Evolutionary conservation across 2,888 invertebrate species (phyloP).

Genomic region (Vanessa cardui): DNA sequence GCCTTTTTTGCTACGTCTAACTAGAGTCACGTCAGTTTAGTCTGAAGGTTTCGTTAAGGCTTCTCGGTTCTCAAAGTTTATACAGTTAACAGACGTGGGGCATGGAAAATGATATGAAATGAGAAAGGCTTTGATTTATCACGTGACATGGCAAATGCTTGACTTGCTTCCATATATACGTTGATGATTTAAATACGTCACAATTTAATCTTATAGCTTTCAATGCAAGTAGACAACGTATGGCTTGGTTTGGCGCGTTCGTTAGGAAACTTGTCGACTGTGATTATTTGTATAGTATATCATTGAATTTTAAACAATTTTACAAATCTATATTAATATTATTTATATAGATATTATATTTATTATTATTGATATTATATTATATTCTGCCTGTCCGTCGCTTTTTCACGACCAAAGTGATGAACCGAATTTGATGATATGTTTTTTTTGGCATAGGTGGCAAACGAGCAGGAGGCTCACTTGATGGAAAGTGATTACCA

Average conservation of each 20-base stretch:
- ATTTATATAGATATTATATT: too few species aligned
- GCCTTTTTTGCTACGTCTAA: conserved; percentile 72
- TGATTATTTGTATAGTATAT: too few species aligned
- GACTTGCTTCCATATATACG: neutral
- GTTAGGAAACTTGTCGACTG: neutral
- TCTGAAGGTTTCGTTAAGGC: conserved; percentile 24
- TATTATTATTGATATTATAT: too few species aligned
- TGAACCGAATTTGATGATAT: too few species aligned
- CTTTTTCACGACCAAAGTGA: too few species aligned
- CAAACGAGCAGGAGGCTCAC: too few species aligned
- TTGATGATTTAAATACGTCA: conserved; percentile 9
- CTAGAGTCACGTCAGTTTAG: conserved; percentile 31
- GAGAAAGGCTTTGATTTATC: conserved; percentile 19
- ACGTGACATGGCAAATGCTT: conserved; percentile 18
- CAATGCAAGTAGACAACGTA: neutral
- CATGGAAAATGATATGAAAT: conserved; percentile 34
- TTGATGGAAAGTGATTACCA: too few species aligned
- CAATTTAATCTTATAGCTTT: neutral
- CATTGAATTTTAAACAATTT: neutral
- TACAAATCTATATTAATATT: neutral
- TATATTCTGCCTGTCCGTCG: too few species aligned
- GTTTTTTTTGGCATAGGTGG: too few species aligned
- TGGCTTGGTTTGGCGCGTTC: neutral
- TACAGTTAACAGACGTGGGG: conserved; percentile 33
- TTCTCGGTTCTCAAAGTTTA: conserved; percentile 20